Base-by-base conservation (phyloP, 2,888 invertebrate genomes). In the Altica lythri region DNA sequence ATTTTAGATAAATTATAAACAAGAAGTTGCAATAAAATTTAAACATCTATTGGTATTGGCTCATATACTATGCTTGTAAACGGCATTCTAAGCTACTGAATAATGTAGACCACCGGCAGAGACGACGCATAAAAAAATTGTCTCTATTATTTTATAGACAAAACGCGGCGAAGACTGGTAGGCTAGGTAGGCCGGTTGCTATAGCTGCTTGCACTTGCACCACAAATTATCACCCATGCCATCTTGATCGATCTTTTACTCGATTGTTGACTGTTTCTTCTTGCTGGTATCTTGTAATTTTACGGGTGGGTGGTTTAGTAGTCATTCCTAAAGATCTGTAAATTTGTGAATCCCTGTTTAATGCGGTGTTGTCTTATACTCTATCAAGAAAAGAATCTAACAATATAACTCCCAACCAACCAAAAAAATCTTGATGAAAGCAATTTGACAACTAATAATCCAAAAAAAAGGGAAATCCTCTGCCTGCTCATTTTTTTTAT, bases 141-240 rank as follows among this genome's bases (percentile, higher is more conserved):
- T 55, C 50, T 43, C 51, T 55, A 55, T 55, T 51, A 55, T 55
- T 46, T 55, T 46, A 50, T 55, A 55, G 55, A 55, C 55, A 43
- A 51, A 55, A 55, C 42, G 27, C 38, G 29, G 34, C 9, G 32
- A 49, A 46, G 46, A 35, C 34, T 34, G 16, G 46, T 46, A 46
- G 46, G 46, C 35, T 22, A 35, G n/a, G 27, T 35, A 27, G 22
- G 45, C 34, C 6, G 34, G 6, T 16, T 14, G n/a, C n/a, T n/a
- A n/a, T n/a, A n/a, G 34, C 12, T 16, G 30, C 30, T 30, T 32
- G 32, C 32, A 45, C 45, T 46, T 35, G 35, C 35, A 34, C 32
- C 45, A 46, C 46, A 46, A 46, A 35, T 46, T 46, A 46, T 34
- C 34, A 16, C 34, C 16, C 14, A 34, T 45, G 35, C 35, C 35